These are phyloP conservation scores for Nesometra sesokonis DNA, from an alignment of 35 echinoderm and acorn worm species.

Conservation along the genomic window DNA sequence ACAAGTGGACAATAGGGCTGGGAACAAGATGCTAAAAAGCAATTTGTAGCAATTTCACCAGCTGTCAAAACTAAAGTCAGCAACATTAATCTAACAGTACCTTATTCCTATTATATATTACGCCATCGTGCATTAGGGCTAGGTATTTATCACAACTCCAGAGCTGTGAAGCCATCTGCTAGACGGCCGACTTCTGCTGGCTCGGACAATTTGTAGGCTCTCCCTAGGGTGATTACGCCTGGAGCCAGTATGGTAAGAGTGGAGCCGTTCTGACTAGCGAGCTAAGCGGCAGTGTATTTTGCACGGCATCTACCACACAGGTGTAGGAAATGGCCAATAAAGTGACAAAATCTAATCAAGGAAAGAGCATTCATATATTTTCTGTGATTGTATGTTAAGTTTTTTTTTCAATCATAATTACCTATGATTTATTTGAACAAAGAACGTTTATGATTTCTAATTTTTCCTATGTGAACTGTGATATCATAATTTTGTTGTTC, in stretches of 20 bases:
- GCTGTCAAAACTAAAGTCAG: background rate
- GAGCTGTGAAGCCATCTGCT: background rate
- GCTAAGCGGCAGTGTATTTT: background rate
- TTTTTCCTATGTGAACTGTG: background rate
- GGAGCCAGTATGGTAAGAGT: background rate
- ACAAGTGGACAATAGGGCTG: background rate
- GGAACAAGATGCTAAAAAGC: background rate
- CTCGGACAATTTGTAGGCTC: background rate
- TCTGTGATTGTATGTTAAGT: background rate
- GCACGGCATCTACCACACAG: background rate
- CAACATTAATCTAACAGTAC: background rate
- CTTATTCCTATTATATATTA: background rate
- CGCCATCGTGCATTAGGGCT: background rate
- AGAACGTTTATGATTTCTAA: background rate
- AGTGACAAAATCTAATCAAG: background rate
- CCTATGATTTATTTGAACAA: background rate
- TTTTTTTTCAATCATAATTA: background rate
- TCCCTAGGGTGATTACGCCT: background rate
- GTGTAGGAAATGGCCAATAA: background rate
- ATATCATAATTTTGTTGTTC: background rate
- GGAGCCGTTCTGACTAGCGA: background rate
- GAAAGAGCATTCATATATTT: background rate
- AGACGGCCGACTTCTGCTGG: background rate
- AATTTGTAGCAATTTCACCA: background rate
- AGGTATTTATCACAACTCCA: background rate